Percentiles rank a stretch among this genome's conserved stretches.
Evolutionary conservation across 2,113 vertebrate genomes (phyloP).

Genomic region (Seriola rivoliana): DNA sequence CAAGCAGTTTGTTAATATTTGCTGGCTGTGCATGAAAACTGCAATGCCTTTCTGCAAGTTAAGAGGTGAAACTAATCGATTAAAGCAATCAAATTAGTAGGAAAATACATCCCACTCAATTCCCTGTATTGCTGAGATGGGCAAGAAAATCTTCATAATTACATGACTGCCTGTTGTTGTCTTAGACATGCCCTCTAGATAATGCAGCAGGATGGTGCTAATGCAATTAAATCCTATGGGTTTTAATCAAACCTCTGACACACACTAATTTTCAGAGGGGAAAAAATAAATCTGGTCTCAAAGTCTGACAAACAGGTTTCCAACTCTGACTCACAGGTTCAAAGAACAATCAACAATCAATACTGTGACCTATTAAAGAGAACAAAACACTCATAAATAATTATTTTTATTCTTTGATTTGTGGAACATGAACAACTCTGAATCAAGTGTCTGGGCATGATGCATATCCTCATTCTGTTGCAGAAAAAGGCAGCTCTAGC

Average conservation of each 20-base stretch:
- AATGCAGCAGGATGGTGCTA: slow-evolving; percentile 43
- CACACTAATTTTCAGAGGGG: slow-evolving; percentile 12
- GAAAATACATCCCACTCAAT: slow-evolving; percentile 42
- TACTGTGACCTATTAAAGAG: slow-evolving; percentile 38
- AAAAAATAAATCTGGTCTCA: neutral
- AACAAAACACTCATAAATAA: slow-evolving; percentile 29
- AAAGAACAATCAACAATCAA: slow-evolving; percentile 42
- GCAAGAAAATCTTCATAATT: slow-evolving; percentile 60
- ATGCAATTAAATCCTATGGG: slow-evolving; percentile 42
- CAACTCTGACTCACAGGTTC: slow-evolving; percentile 24
- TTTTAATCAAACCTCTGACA: slow-evolving; percentile 45
- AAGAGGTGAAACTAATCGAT: slow-evolving; percentile 63
- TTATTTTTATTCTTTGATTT: slow-evolving; percentile 5
- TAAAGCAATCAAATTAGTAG: slow-evolving; percentile 55
- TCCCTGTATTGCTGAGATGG: slow-evolving; percentile 49
- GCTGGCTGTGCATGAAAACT: slow-evolving; percentile 25
- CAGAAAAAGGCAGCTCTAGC: neutral
- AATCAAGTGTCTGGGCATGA: neutral
- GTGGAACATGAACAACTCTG: slow-evolving; percentile 15
- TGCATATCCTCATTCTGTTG: neutral
- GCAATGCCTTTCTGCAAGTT: slow-evolving; percentile 1
- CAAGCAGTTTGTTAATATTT: slow-evolving; percentile 17
- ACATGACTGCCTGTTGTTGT: slow-evolving; percentile 43
- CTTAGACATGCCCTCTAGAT: slow-evolving; percentile 45
- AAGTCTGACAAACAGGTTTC: slow-evolving; percentile 28